A percentile compares a stretch with the other conserved stretches of the same genome.
Conservation (phyloP, 2,113 vertebrate species). For the Panthera uncia region DNA sequence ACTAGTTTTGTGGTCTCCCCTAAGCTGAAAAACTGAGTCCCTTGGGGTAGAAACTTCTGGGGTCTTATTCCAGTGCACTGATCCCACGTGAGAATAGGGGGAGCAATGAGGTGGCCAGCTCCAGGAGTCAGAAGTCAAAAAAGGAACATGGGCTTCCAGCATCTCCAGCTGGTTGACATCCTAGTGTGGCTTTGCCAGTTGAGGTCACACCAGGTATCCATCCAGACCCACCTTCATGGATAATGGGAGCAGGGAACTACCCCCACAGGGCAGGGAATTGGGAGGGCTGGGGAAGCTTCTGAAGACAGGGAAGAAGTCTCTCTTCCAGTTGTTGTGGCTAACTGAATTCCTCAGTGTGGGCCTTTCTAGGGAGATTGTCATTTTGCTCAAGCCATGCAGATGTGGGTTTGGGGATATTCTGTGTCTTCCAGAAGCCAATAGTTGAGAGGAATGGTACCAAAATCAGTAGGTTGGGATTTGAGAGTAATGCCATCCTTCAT, state of each 20-base stretch:
- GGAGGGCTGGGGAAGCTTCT: not conserved
- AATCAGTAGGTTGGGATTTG: not conserved
- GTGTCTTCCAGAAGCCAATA: not conserved
- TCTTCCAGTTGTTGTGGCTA: not conserved
- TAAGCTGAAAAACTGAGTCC: not conserved
- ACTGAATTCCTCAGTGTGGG: not conserved
- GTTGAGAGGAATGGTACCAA: not conserved
- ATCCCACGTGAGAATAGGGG: fast-evolving
- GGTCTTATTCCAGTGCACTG: not conserved
- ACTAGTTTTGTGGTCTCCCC: not conserved
- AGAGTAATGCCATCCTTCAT: not conserved
- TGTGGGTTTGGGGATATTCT: not conserved
- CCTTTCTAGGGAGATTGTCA: not conserved
- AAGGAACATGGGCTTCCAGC: not conserved
- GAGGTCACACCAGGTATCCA: not conserved
- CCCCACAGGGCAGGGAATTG: not conserved
- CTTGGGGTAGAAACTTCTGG: not conserved
- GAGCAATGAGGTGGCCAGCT: not conserved
- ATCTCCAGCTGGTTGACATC: not conserved
- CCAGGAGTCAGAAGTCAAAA: not conserved
- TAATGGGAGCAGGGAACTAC: not conserved
- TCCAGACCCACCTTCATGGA: not conserved
- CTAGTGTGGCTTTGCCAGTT: not conserved
- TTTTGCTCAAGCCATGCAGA: not conserved
- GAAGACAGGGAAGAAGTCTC: not conserved